Percentiles rank a stretch among this genome's conserved stretches.
phyloP scores from a whole-genome alignment of 2,113 vertebrate species.

The Triplophysa tibetana region DNA sequence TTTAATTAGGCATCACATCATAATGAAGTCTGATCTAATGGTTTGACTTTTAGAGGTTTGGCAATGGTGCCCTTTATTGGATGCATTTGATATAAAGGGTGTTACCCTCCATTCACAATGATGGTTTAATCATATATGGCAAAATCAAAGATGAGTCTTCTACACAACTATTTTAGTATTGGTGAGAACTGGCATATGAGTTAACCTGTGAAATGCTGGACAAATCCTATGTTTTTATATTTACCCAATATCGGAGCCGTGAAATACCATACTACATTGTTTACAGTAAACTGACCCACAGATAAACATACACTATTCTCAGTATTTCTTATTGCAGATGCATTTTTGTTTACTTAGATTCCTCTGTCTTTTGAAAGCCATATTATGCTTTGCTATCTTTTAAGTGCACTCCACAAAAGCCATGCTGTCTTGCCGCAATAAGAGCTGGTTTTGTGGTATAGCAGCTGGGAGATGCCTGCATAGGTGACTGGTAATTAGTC shows the following conservation, averaged over 20 bases:
- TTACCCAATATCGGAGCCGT: not conserved
- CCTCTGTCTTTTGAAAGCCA: not conserved
- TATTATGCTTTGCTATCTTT: not conserved
- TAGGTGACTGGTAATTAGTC: conserved; percentile 77
- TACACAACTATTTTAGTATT: not conserved
- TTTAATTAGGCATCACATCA: not conserved
- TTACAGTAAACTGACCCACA: conserved; percentile 12
- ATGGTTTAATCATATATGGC: not conserved
- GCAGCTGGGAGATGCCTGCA: conserved; percentile 23
- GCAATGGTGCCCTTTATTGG: not conserved
- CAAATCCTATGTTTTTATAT: not conserved
- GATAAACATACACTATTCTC: not conserved
- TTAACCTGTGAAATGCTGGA: not conserved
- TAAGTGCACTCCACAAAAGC: conserved; percentile 1
- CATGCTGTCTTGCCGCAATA: not conserved
- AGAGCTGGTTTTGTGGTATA: conserved; percentile 15
- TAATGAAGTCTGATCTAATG: not conserved
- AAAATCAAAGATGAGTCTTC: not conserved
- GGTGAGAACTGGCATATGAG: not conserved
- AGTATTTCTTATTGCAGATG: not conserved
- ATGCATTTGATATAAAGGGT: not conserved
- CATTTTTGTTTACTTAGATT: not conserved
- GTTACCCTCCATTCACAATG: conserved; percentile 6
- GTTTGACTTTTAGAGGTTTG: not conserved
- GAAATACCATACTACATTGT: not conserved